Evolutionary conservation across 2,113 vertebrate species (phyloP).

Genomic region (Pungitius pungitius): DNA sequence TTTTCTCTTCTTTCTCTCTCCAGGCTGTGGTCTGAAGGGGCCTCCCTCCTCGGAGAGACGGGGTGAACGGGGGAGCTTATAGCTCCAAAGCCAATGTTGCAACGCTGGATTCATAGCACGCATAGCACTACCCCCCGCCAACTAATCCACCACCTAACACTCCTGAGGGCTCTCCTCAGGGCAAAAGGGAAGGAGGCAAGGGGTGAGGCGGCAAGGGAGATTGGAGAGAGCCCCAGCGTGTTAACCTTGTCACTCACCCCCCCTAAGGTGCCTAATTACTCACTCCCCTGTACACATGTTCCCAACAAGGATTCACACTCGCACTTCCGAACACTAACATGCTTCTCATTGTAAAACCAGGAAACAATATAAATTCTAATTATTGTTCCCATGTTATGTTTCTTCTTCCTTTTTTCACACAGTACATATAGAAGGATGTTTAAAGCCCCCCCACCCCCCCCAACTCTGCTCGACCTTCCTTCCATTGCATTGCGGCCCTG

Average conservation of each 20-base stretch:
- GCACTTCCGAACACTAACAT: conserved; percentile 15
- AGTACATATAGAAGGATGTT: conserved; percentile 30
- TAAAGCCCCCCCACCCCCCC: conserved; percentile 18
- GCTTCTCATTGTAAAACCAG: conserved; percentile 10
- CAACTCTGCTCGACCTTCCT: conserved; percentile 53
- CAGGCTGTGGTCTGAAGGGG: conserved; percentile 81
- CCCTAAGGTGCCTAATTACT: conserved; percentile 62
- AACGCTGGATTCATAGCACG: conserved; percentile 60
- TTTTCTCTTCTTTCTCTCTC: conserved; percentile 60
- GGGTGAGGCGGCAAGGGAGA: conserved; percentile 50
- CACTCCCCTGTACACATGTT: conserved; percentile 55
- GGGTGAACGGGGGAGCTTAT: conserved; percentile 61
- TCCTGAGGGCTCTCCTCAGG: conserved; percentile 70
- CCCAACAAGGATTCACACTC: conserved; percentile 26
- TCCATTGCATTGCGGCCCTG: conserved; percentile 51
- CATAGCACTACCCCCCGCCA: conserved; percentile 66
- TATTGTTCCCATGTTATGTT: not conserved
- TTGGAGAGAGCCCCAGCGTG: conserved; percentile 42
- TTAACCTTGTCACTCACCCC: conserved; percentile 73
- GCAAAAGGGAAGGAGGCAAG: conserved; percentile 59
- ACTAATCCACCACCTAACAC: conserved; percentile 70
- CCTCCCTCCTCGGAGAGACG: conserved; percentile 68
- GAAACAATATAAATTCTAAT: conserved; percentile 25
- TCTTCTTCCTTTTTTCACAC: not conserved
- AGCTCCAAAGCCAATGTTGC: conserved; percentile 77